Evolutionary conservation across 2,888 invertebrate species (phyloP), one percentile per base, ranked within the genome.

Genomic region (Physocephala rufipes): DNA sequence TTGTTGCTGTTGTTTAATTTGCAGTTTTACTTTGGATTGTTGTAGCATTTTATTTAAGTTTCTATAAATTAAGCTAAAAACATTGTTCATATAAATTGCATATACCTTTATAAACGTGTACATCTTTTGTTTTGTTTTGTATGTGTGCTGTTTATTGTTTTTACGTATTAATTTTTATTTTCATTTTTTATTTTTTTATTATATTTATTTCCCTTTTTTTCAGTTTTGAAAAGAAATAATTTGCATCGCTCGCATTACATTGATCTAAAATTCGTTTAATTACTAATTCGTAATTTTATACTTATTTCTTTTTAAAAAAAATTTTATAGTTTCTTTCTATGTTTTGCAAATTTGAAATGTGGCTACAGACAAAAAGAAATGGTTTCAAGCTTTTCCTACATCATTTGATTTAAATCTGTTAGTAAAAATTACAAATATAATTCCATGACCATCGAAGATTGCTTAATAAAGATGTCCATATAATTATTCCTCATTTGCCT

Each of bases 251-350:
- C 45, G 24, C 53, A n/a, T 28, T 26, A 15, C 58, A 58, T 62
- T 62, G 43, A 24, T 62, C 45, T 43, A 4, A 19, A 53, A 59
- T 45, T 26, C 9, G 36, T 36, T 36, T 4, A 4, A 36, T 36
- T 36, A 36, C 16, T 63, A 47, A 13, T 63, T 45, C 21, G 28
- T 28, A 15, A 45, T 45, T 62, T 45, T 62, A 19, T 45, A 26
- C 12, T 61, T n/a, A 30, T 21, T 49, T 59, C 36, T 62, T 53
- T 66, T 53, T 24, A 13, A 12, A 53, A 19, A 63, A 45, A 67
- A 16, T n/a, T 30, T n/a, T 28, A 45, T 16, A 26, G 77, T 80
- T 80, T 79, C 80, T 80, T 81, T 75, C 67, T 75, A 63, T 77
- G 53, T 67, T 45, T 51, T 75, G 58, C 69, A 68, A 21, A 55